Evolutionary conservation across 2,797 vertebrate species (phyloP).

Genomic region (Brachyrhaphis roseni): DNA sequence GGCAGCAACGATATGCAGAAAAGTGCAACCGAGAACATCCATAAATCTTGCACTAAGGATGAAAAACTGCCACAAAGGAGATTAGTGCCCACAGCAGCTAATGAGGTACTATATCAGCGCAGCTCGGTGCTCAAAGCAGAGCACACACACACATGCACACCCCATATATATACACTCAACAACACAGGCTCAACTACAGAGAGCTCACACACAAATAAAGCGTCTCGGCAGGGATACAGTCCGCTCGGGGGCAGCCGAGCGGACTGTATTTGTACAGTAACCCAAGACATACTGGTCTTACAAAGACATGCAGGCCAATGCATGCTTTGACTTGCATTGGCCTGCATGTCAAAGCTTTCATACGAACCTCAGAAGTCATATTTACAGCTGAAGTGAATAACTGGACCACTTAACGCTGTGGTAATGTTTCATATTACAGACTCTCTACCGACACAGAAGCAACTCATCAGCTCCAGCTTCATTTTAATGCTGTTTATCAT

Average conservation of each 20-base stretch:
- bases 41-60: constrained; percentile 89
- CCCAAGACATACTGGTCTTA: neutral
- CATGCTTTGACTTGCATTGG: neutral
- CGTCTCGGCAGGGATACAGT: neutral
- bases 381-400: constrained; percentile 23
- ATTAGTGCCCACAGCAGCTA: constrained; percentile 84
- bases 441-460: neutral
- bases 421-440: neutral
- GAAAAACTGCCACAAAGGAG: constrained; percentile 85
- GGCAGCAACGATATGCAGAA: constrained; percentile 55
- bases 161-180: constrained; percentile 31
- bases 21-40: constrained; percentile 79
- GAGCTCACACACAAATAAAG: constrained; percentile 37
- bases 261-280: neutral
- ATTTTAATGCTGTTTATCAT: neutral
- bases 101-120: constrained; percentile 79
- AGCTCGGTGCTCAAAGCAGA: constrained; percentile 44
- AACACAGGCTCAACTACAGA: constrained; percentile 10
- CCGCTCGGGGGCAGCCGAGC: neutral
- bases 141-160: constrained; percentile 40
- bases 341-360: neutral
- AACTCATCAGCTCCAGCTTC: neutral
- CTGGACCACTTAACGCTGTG: constrained; percentile 10
- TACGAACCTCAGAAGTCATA: constrained; percentile 1
- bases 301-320: too few relatives aligned